These are phyloP conservation scores for Toxotes lorentzi DNA, from an alignment of 2,797 vertebrate genomes.

Conservation along the genomic window DNA sequence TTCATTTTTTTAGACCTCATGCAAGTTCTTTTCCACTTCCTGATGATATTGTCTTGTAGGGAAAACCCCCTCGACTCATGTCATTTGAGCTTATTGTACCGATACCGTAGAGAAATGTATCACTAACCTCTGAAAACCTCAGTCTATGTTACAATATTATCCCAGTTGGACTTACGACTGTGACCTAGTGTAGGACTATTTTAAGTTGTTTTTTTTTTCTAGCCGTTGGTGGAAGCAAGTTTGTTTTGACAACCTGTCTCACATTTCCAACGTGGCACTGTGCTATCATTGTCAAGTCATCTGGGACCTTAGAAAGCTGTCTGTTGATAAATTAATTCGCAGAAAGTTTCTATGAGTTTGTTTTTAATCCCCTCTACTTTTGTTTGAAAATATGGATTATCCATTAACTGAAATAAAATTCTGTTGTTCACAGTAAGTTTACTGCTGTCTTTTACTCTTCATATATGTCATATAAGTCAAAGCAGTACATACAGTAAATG, in stretches of 20 bases:
- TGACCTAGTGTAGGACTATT: slow-evolving; percentile 78
- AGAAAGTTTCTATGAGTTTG: slow-evolving; percentile 82
- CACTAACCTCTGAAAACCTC: slow-evolving; percentile 81
- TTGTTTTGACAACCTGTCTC: slow-evolving; percentile 70
- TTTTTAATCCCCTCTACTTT: slow-evolving; percentile 82
- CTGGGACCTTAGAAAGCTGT: slow-evolving; percentile 73
- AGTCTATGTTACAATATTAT: slow-evolving; percentile 75
- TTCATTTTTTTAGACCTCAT: slow-evolving; percentile 53
- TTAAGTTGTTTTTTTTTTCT: slow-evolving; percentile 62
- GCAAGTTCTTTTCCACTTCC: slow-evolving; percentile 60
- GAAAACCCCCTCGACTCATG: slow-evolving; percentile 63
- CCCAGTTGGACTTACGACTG: slow-evolving; percentile 76
- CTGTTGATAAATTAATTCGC: slow-evolving; percentile 78
- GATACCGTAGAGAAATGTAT: slow-evolving; percentile 75
- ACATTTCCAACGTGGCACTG: slow-evolving; percentile 78
- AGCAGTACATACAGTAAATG: background rate
- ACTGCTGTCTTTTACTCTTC: slow-evolving; percentile 31
- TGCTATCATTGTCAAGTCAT: slow-evolving; percentile 69
- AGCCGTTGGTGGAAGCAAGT: slow-evolving; percentile 60
- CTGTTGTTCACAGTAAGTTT: slow-evolving; percentile 76
- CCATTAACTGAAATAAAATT: slow-evolving; percentile 85
- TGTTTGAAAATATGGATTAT: slow-evolving; percentile 83
- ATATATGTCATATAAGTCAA: background rate
- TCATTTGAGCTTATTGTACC: slow-evolving; percentile 69
- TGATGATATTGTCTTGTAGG: slow-evolving; percentile 66